These are phyloP conservation scores for Moxostoma hubbsi DNA, from an alignment of 2,797 vertebrate species.

Conservation along the genomic window DNA sequence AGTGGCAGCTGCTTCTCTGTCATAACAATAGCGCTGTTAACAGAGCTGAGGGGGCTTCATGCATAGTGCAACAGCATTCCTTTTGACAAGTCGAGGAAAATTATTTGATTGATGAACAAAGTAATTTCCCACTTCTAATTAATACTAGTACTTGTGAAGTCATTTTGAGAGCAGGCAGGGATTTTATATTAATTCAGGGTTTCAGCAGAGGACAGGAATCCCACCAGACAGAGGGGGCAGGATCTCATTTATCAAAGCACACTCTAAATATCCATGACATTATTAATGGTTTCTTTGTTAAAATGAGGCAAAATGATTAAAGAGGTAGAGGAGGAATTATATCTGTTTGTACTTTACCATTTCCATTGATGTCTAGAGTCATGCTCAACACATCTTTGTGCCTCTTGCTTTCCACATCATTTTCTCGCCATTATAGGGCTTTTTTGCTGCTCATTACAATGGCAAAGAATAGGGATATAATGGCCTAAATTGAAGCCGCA, in stretches of 20 bases:
- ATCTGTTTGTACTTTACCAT: conserved; percentile 49
- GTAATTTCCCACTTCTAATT: conserved; percentile 82
- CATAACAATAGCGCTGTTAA: conserved; percentile 70
- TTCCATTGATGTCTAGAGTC: conserved; percentile 35
- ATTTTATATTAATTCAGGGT: conserved; percentile 66
- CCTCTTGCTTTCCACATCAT: conserved; percentile 4
- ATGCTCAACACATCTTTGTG: neutral
- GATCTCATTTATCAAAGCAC: conserved; percentile 62
- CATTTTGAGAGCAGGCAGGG: conserved; percentile 67
- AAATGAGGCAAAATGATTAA: conserved; percentile 55
- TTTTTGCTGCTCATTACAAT: conserved; percentile 19
- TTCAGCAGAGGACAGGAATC: conserved; percentile 63
- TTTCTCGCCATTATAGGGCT: conserved; percentile 21
- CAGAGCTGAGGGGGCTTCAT: conserved; percentile 69
- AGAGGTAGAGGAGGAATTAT: conserved; percentile 51
- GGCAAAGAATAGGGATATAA: conserved; percentile 36
- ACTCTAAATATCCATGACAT: conserved; percentile 59
- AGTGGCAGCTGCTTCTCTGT: conserved; percentile 72
- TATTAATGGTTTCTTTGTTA: conserved; percentile 58
- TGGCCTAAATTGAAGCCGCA: conserved; percentile 43
- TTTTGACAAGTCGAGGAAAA: conserved; percentile 75
- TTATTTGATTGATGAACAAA: conserved; percentile 81
- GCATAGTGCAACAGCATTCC: conserved; percentile 73
- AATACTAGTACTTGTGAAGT: conserved; percentile 80
- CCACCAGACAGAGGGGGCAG: conserved; percentile 61